Base-by-base conservation (phyloP, 2,113 vertebrate genomes). In the Pedetes capensis region DNA sequence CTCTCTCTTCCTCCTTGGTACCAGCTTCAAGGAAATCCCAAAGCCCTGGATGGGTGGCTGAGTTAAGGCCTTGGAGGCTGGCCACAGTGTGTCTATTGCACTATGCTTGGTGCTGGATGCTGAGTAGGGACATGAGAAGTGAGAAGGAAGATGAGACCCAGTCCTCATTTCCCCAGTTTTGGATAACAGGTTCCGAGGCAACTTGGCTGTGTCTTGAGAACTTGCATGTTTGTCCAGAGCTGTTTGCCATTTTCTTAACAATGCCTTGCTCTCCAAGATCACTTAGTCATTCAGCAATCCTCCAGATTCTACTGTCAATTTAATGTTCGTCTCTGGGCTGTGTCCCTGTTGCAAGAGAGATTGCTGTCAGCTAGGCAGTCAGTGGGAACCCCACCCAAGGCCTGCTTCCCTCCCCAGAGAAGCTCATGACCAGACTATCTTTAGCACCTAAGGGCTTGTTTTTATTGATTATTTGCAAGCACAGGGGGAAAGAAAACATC, bases 371-470 rank as follows among this genome's bases (percentile, higher is more conserved):
- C 49, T 4, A 27, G 68, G 16, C 47, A 66, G 47, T 93, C 37
- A 51, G 8, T 32, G 23, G 74, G 87, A 72, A 68, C 44, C 39
- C 76, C 16, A 3, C 11, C 59, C 7, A 32, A 72, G 63, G 39
- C 10, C 39, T 29, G 44, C 57, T 5, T 42, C 63, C 53, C 34
- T 82, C 20, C 9, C 39, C 51, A 2, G 44, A 78, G 87, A 78
- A 72, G 39, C 59, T 69, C 68, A 39, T 2, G 63, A 81, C 61
- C 57, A 75, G 32, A 16, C 64, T 93, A 10, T 57, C 93, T 92
- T 89, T 83, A 94, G 49, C 76, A 94, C 84, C 82, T 81, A 68
- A 34, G 53, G 32, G 57, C 87, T 83, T 89, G 39, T 93, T 95
- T 89, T 92, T 10, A 0, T 53, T 75, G 84, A 91, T 76, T 79